phyloP scores from a whole-genome alignment of 2,888 invertebrate species.

The Brachylomia viminalis region DNA sequence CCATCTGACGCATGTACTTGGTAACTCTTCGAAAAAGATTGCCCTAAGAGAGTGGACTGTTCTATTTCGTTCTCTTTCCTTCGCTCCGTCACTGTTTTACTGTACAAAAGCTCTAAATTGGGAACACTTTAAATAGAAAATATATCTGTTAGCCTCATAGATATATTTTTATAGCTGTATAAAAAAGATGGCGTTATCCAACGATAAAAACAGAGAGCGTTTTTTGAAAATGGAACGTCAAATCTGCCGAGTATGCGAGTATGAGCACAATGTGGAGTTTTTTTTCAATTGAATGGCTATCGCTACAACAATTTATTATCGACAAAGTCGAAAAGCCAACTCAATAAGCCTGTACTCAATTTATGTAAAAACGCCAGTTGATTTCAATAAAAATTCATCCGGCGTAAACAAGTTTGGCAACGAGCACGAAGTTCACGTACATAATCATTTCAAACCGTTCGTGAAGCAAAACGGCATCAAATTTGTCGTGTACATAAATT shows the following conservation, averaged over 20 bases:
- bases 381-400: slow-evolving; percentile 69
- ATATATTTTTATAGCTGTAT: neutral
- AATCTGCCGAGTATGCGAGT: slow-evolving; percentile 1
- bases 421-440: slow-evolving; percentile 65
- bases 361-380: slow-evolving; percentile 68
- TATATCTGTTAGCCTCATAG: neutral
- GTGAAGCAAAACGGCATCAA: slow-evolving; percentile 71
- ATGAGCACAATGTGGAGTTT: slow-evolving; percentile 22
- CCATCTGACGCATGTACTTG: slow-evolving; percentile 6
- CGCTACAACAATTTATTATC: slow-evolving; percentile 52
- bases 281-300: slow-evolving; percentile 53
- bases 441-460: slow-evolving; percentile 71
- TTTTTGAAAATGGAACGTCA: slow-evolving; percentile 24
- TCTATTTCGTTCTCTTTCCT: neutral
- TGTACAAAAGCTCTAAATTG: neutral
- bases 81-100: neutral
- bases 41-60: slow-evolving; percentile 2
- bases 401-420: slow-evolving; percentile 68
- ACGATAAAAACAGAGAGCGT: neutral
- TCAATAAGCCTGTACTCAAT: slow-evolving; percentile 65
- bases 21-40: slow-evolving; percentile 19
- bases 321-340: slow-evolving; percentile 62
- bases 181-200: neutral
- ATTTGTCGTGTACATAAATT: slow-evolving; percentile 75
- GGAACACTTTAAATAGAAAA: neutral